Evolutionary conservation across 2,888 invertebrate genomes (phyloP), one percentile per base, ranked within the genome.

Genomic region (Apeira syringaria): DNA sequence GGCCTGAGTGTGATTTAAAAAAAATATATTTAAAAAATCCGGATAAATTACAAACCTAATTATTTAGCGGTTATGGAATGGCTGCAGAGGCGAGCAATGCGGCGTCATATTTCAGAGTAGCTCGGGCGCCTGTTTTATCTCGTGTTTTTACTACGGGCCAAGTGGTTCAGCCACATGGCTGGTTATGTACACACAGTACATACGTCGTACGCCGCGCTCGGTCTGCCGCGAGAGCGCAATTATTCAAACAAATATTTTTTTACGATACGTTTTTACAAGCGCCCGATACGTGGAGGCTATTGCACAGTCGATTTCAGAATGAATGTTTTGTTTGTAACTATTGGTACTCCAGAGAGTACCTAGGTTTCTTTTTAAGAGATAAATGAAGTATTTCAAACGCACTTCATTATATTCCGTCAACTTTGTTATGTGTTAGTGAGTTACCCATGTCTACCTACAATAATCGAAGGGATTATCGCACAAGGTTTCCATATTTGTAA

Each of bases 101-200:
- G 70, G 80, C 59, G 59, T 68, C 68, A 80, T 85, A 85, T 80
- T 75, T 84, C 74, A 80, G 59, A 68, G 61, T 65, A 20, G 60
- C 83, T 80, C 80, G 81, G 66, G 61, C 83, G 82, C 83, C 81
- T 85, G 82, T 75, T 83, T 82, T 82, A 84, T 84, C 79, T 78
- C 66, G 56, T 64, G 72, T 77, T 77, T 79, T 80, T 75, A 74
- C 72, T 71, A 70, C 68, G 60, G 61, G 64, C 74, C 73, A 72
- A 72, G 71, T 68, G 66, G 59, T 59, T 56, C 45, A 50, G 47
- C 45, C 57, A 34, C 48, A 43, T 43, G n/a, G n/a, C n/a, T n/a
- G n/a, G n/a, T n/a, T n/a, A n/a, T n/a, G n/a, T n/a, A n/a, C n/a
- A n/a, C n/a, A n/a, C n/a, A n/a, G n/a, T n/a, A n/a, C n/a, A n/a